Evolutionary conservation across 1,140 invertebrate genomes (phyloP), one percentile per base, ranked within the genome.

Genomic region (Chelonus insularis): DNA sequence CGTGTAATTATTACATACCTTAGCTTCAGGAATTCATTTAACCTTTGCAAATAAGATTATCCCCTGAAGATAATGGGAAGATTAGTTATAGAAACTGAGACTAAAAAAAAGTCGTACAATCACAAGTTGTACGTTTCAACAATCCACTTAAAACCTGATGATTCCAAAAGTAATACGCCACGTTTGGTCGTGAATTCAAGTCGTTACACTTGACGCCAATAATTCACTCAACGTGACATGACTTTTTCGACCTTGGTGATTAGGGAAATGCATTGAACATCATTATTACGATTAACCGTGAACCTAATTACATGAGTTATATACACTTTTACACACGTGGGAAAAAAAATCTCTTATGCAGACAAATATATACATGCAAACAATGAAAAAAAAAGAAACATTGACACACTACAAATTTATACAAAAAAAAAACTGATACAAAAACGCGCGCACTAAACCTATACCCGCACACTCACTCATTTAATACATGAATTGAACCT

Each of bases 171-270:
- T 63, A 59, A 63, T 60, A 60, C 23, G 61, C 36, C 62, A 41
- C 37, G 48, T 12, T 64, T 57, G 58, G 55, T 54, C 50, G 58
- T 23, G 39, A 65, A 47, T 47, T 25, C 12, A 11, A 37, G n/a
- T 41, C 16, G 29, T 57, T 41, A 48, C 18, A 6, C 6, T 25
- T 43, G 9, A n/a, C 9, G 34, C 16, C 9, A 18, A 45, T 21
- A 25, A 37, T 47, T 62, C 29, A 18, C 57, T 1, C 54, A 52
- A 41, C 60, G 45, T 45, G 63, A 67, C 66, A 66, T 52, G 63
- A 69, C 60, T 68, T 59, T 74, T 75, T 72, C 64, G 70, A 73
- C 66, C 62, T 71, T 67, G 67, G 66, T 67, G 60, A 72, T 54
- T 58, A 50, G 16, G 59, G 52, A 56, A 63, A 60, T 57, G 18